A percentile compares a stretch with the other conserved stretches of the same genome.
phyloP scores from a whole-genome alignment of 1,140 invertebrate species.

The Temnothorax nylanderi region DNA sequence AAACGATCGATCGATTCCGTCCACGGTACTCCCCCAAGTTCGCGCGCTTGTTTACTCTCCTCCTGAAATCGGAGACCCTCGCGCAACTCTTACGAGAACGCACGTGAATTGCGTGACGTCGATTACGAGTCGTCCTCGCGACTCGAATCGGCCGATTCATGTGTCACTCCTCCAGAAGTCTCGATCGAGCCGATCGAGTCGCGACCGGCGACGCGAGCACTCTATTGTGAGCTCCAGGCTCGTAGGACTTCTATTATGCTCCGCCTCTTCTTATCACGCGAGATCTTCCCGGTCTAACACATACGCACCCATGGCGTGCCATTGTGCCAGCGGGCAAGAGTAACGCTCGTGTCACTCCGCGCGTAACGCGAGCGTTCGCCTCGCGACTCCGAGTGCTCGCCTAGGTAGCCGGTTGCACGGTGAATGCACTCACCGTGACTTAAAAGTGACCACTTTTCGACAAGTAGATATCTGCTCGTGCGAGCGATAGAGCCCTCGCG shows the following conservation, averaged over 20 bases:
- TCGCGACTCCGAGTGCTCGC: constrained; percentile 6
- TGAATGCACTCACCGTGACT: not conserved
- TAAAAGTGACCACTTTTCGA: constrained; percentile 1
- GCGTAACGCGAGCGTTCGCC: constrained; percentile 55
- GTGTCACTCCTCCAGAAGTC: constrained; percentile 10
- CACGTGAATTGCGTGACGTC: not conserved
- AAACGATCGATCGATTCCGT: not conserved
- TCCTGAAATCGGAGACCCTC: not conserved
- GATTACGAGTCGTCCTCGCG: not conserved
- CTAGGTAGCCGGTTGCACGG: constrained; percentile 13
- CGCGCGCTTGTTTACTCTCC: too few species aligned
- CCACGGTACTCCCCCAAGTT: not conserved
- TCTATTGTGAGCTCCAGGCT: constrained; percentile 6
- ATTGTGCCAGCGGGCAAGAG: constrained; percentile 31
- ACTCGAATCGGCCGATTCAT: not conserved
- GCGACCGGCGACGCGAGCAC: not conserved
- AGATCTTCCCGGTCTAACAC: constrained; percentile 53
- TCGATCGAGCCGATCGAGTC: not conserved
- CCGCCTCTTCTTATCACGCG: constrained; percentile 35
- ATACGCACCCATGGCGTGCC: not conserved
- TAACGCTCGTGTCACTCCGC: constrained; percentile 46
- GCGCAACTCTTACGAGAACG: not conserved
- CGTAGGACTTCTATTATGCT: constrained; percentile 11
- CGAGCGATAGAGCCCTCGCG: not conserved
- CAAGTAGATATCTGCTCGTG: not conserved